Conservation (phyloP, 2,113 vertebrate genomes). For the Lophius piscatorius region DNA sequence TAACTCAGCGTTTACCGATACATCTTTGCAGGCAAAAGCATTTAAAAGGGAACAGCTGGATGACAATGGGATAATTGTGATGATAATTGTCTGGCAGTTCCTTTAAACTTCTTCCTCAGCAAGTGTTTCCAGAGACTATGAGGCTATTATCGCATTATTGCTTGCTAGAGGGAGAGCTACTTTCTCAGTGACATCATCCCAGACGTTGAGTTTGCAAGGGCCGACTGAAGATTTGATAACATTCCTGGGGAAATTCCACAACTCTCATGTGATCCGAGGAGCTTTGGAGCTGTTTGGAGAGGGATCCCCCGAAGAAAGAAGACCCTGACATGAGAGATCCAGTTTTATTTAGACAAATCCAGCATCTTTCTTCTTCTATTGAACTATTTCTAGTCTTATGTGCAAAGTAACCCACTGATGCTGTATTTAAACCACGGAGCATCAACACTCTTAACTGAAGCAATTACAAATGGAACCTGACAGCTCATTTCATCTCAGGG, state of each 20-base stretch:
- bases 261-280: slow-evolving; percentile 48
- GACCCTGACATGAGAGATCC: background rate
- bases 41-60: slow-evolving; percentile 19
- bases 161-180: slow-evolving; percentile 21
- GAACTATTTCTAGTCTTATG: background rate
- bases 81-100: slow-evolving; percentile 7
- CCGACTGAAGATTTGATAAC: slow-evolving; percentile 24
- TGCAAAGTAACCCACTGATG: background rate
- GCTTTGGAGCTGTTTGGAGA: slow-evolving; percentile 32
- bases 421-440: background rate
- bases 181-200: slow-evolving; percentile 64
- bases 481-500: slow-evolving; percentile 9
- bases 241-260: slow-evolving; percentile 59
- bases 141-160: slow-evolving; percentile 31
- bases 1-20: background rate
- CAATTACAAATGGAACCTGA: background rate
- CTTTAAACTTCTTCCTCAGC: slow-evolving; percentile 35
- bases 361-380: background rate
- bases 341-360: slow-evolving; percentile 24
- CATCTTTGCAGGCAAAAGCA: background rate
- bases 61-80: slow-evolving; percentile 18
- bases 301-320: background rate
- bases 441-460: slow-evolving; percentile 5
- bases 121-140: slow-evolving; percentile 40
- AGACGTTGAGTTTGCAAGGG: slow-evolving; percentile 7